Base-by-base conservation (phyloP, 2,888 invertebrate species). In the Sussaba pulchella region DNA sequence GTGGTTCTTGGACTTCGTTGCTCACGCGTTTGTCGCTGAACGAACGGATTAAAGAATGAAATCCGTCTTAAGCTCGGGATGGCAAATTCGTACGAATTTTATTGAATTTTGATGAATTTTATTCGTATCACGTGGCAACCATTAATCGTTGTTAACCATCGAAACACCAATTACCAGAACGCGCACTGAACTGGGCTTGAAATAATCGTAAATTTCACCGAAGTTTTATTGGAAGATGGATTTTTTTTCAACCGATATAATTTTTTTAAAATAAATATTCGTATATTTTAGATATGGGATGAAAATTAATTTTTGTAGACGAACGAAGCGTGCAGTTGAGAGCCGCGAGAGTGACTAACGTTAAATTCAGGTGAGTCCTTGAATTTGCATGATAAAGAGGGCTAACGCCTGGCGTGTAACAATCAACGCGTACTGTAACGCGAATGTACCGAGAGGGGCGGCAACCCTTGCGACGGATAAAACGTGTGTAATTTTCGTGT, bases 401-500 rank as follows among this genome's bases (percentile, higher is more conserved):
- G 17, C 52, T 12, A 57, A 64, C 63, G 21, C 71, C 2, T 67
- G n/a, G n/a, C n/a, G 14, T 63, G 21, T 61, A 47, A 36, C 71
- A 59, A 76, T 80, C 70, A 64, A 64, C 10, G 63, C 21, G 31
- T 14, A n/a, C 69, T 24, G 57, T 19, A 43, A 69, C 67, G 70
- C 72, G 52, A 80, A 73, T 69, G 61, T 74, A 78, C 81, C 80
- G 50, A 82, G 86, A 84, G 85, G 84, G 85, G 82, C 79, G 75
- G 74, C 67, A 69, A 82, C 83, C 85, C 86, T 87, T 76, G 79
- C 59, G 76, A 45, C 63, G 63, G 66, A 78, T 67, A 61, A 83
- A 83, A 85, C 67, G 84, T 78, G 75, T 85, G 81, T 83, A 87
- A 89, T 85, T 87, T 87, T 83, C 81, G 73, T 69, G 64, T 88